These are phyloP conservation scores for Zeuzera pyrina DNA, from an alignment of 2,888 invertebrate species.

Conservation along the genomic window DNA sequence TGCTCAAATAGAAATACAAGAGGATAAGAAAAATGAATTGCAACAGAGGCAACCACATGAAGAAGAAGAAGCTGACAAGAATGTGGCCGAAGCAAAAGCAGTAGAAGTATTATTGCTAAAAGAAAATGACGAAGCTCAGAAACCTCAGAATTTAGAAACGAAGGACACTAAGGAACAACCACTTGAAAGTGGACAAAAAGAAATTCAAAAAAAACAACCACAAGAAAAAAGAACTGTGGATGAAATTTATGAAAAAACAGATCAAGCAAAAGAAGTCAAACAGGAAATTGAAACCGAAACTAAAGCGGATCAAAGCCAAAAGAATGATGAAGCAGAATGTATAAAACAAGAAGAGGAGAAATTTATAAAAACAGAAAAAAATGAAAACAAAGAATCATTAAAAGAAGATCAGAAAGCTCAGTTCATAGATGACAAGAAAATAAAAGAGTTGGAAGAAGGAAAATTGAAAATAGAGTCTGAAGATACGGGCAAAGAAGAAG, in stretches of 20 bases:
- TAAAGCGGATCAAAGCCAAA: neutral
- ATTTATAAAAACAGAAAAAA: neutral
- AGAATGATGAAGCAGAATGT: neutral
- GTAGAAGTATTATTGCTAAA: too few species aligned
- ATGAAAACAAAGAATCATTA: neutral
- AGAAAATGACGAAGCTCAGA: conserved; percentile 3
- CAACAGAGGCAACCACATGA: too few species aligned
- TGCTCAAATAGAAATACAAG: too few species aligned
- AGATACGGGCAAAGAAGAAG: conserved; percentile 1
- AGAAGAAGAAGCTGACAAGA: too few species aligned
- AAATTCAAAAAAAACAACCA: too few species aligned
- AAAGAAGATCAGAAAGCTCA: neutral
- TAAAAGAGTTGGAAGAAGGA: conserved; percentile 6
- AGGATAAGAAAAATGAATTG: too few species aligned
- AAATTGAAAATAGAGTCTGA: conserved; percentile 6
- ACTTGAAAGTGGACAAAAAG: too few species aligned
- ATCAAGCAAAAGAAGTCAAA: conserved; percentile 6
- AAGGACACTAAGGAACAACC: too few species aligned
- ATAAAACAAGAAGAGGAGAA: neutral
- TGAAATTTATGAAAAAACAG: conserved; percentile 5
- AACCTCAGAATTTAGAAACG: too few species aligned
- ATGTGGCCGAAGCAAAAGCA: too few species aligned
- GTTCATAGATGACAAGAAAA: neutral
- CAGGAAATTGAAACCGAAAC: conserved; percentile 7
- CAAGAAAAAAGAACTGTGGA: too few species aligned